Conservation (phyloP, 1,140 invertebrate genomes). For the Hylaeus volcanicus region DNA sequence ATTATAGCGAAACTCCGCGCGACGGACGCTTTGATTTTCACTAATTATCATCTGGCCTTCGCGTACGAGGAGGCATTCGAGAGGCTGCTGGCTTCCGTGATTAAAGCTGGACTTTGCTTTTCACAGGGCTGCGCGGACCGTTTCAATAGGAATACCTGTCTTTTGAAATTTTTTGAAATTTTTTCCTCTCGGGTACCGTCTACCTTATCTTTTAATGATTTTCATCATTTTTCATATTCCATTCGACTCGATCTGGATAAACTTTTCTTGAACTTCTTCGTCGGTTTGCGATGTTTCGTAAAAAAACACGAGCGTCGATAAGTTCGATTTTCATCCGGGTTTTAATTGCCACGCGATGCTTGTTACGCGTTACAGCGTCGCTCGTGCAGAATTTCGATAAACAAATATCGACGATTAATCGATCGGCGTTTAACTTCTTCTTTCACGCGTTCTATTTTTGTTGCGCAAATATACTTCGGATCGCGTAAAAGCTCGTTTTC, state of each 20-base stretch:
- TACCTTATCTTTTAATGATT: too few relatives aligned
- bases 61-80: neutral
- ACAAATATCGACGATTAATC: conserved; percentile 19
- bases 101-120: neutral
- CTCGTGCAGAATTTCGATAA: neutral
- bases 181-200: too few relatives aligned
- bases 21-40: conserved; percentile 8
- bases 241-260: too few relatives aligned
- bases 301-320: neutral
- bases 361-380: conserved; percentile 5
- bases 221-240: too few relatives aligned
- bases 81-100: neutral
- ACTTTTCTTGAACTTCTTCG: neutral
- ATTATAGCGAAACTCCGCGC: neutral
- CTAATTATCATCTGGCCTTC: conserved; percentile 2
- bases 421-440: conserved; percentile 4
- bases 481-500: neutral
- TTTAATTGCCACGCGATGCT: conserved; percentile 12
- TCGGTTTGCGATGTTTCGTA: too few relatives aligned
- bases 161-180: neutral
- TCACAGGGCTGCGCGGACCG: neutral
- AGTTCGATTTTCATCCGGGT: conserved; percentile 18
- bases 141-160: neutral
- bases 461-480: neutral
- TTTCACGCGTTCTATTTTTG: neutral